Conservation (phyloP, 1,140 invertebrate genomes). For the Papilio polyxenes region DNA sequence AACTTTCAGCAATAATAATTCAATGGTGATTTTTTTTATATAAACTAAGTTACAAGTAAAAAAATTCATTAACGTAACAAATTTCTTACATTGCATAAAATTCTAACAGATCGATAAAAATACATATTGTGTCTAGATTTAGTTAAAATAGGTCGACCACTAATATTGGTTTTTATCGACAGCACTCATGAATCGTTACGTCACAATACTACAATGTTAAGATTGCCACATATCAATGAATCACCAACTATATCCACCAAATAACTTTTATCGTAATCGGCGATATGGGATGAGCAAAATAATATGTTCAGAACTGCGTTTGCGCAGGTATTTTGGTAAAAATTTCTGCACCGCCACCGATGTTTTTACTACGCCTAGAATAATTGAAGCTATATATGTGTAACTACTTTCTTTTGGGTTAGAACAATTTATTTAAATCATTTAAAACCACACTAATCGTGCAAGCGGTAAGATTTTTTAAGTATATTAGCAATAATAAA, state of each 20-base stretch:
- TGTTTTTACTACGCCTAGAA: background rate
- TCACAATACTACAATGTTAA: background rate
- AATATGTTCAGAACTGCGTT: background rate
- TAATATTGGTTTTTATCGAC: background rate
- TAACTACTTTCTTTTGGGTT: constrained; percentile 52
- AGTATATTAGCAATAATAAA: constrained; percentile 20
- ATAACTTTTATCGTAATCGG: background rate
- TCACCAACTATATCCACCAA: background rate
- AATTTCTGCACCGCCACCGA: background rate
- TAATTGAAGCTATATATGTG: background rate
- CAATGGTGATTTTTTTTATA: background rate
- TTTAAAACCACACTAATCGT: background rate
- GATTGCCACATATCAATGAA: background rate
- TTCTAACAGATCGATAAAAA: constrained; percentile 1
- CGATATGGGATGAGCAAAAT: background rate
- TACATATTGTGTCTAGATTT: background rate
- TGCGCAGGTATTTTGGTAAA: background rate
- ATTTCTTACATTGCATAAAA: background rate
- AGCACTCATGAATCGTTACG: background rate
- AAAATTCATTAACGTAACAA: background rate
- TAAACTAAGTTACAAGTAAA: background rate
- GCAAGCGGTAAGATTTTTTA: background rate
- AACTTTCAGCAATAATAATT: too few relatives aligned
- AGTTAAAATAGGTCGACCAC: background rate
- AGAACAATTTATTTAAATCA: constrained; percentile 46